Conservation (phyloP, 2,888 invertebrate species). For the Eulithis prunata region DNA sequence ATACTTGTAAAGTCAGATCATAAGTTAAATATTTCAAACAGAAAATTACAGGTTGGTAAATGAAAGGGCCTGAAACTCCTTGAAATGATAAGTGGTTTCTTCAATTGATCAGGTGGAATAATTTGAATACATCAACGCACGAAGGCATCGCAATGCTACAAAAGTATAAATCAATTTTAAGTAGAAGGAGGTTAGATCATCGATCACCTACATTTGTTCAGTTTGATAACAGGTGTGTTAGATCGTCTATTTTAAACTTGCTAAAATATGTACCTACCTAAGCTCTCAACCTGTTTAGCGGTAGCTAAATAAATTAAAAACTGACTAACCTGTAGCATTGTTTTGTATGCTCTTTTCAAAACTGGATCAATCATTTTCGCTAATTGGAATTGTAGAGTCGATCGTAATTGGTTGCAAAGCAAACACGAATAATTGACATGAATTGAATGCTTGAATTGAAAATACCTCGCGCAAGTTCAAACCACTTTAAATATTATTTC, state of each 20-base stretch:
- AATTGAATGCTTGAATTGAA: background rate
- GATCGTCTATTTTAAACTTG: no score
- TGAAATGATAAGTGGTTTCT: conserved; percentile 40
- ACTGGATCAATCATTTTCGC: conserved; percentile 6
- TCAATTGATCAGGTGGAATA: conserved; percentile 48
- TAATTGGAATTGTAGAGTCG: conserved; percentile 7
- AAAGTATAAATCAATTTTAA: no score
- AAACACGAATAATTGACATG: conserved; percentile 3
- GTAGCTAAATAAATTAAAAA: no score
- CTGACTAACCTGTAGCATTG: background rate
- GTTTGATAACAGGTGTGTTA: no score
- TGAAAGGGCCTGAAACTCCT: conserved; percentile 29
- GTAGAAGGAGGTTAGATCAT: no score
- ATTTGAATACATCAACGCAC: conserved; percentile 53
- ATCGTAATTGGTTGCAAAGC: conserved; percentile 7
- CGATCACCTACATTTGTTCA: no score
- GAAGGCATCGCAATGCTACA: no score
- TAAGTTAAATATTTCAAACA: conserved; percentile 10
- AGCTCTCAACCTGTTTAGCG: no score
- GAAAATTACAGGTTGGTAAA: conserved; percentile 28
- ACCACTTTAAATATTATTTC: background rate
- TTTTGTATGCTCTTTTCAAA: background rate
- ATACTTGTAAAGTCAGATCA: conserved; percentile 17
- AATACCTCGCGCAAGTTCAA: background rate
- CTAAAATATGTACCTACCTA: no score